Evolutionary conservation across 2,888 invertebrate genomes (phyloP), one percentile per base, ranked within the genome.

Genomic region (Athripsodes cinereus): DNA sequence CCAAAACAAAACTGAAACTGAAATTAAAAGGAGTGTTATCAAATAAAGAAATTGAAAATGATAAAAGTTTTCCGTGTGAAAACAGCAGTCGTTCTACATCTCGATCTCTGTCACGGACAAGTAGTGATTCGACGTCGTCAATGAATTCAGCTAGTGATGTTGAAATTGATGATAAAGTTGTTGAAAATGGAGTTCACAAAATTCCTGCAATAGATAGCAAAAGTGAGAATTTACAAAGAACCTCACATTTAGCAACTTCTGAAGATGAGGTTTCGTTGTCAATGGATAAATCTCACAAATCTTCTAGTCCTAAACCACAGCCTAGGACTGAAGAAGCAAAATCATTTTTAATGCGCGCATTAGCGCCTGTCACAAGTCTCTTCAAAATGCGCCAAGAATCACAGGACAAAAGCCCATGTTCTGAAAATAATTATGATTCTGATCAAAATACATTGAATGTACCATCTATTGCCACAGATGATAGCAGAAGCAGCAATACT

Each of bases 301-400:
- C 82, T 1, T 71, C 75, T 2, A 72, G 71, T 65, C 73, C 78
- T 13, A 75, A 78, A 54, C 74, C 72, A 63, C 68, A 68, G 16
- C 68, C 71, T 5, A 82, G 82, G 66, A 71, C 72, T 1, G 85
- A 85, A 68, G 85, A 86, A 66, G 85, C 86, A 0, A 87, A 87
- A 70, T 85, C 86, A 22, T 86, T 87, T 69, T 74, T 89, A 53
- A 84, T 87, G 73, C 74, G 88, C 67, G 87, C 88, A 48, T 71
- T 90, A 66, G 88, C 87, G 51, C 88, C 88, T 1, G 87, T 89
- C 5, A 87, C 88, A 19, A 87, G 84, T 73, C 78, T 88, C 62
- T 89, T 89, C 68, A 87, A 84, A 71, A 74, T 75, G 59, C 81
- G 82, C 60, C 81, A 81, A 66, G 81, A 81, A 49, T 73, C 74